Evolutionary conservation across 2,888 invertebrate genomes (phyloP).

Genomic region (Melieria omissa): DNA sequence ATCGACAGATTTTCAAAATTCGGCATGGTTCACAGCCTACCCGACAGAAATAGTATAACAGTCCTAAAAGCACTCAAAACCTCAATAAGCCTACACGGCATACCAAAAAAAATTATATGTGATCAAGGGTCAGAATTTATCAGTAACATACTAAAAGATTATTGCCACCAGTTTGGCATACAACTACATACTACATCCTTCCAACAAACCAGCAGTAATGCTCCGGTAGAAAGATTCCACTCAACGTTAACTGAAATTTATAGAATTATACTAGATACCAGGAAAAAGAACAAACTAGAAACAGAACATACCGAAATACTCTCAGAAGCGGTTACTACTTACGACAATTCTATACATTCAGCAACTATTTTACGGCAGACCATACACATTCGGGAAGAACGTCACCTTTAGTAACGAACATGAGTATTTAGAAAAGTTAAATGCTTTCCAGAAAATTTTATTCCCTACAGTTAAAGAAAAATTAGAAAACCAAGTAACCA

Average conservation of each 20-base stretch:
- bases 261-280: neutral
- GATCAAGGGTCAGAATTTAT: neutral
- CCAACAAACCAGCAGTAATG: neutral
- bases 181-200: neutral
- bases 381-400: neutral
- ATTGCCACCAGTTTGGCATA: neutral
- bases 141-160: neutral
- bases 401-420: neutral
- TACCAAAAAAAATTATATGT: neutral
- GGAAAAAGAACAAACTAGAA: neutral
- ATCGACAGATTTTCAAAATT: slow-evolving; percentile 10
- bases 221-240: neutral
- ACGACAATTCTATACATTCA: neutral
- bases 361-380: too few species aligned
- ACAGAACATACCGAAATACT: too few species aligned
- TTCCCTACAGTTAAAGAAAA: neutral
- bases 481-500: neutral
- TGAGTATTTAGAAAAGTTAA: neutral
- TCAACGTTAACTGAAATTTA: neutral
- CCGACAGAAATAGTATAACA: neutral
- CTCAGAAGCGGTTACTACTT: neutral
- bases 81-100: neutral
- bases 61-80: neutral
- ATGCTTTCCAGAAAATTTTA: neutral
- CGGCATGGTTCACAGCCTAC: neutral